These are phyloP conservation scores for Hesperia comma DNA, from an alignment of 2,888 invertebrate genomes.

Conservation along the genomic window DNA sequence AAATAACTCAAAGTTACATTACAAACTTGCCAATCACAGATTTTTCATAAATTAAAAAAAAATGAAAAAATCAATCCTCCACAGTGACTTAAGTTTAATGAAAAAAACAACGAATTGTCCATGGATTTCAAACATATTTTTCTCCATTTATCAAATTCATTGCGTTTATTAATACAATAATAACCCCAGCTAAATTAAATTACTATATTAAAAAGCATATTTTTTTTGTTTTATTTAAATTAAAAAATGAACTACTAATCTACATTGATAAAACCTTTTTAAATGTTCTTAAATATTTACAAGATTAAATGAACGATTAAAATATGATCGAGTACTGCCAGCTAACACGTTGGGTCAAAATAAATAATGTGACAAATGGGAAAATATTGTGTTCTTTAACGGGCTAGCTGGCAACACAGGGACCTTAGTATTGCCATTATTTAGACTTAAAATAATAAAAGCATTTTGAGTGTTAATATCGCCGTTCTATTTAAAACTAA, in stretches of 20 bases:
- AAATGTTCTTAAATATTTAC: conserved; percentile 71
- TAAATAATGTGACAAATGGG: conserved; percentile 25
- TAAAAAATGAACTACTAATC: conserved; percentile 59
- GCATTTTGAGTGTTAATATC: conserved; percentile 40
- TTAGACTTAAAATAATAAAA: conserved; percentile 50
- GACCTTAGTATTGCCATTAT: conserved; percentile 43
- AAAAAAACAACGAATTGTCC: conserved; percentile 54
- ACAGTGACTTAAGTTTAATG: conserved; percentile 36
- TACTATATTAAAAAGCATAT: conserved; percentile 52
- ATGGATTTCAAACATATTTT: conserved; percentile 72
- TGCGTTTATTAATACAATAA: conserved; percentile 50
- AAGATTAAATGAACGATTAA: conserved; percentile 52
- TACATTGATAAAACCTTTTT: conserved; percentile 58
- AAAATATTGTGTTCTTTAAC: conserved; percentile 24
- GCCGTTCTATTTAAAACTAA: conserved; percentile 58
- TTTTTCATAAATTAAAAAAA: conserved; percentile 47
- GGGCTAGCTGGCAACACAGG: conserved; percentile 39
- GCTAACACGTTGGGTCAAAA: conserved; percentile 24
- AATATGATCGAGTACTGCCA: conserved; percentile 45
- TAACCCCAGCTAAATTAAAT: conserved; percentile 49
- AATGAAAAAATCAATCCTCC: conserved; percentile 60
- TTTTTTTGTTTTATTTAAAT: conserved; percentile 57
- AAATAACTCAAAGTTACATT: conserved; percentile 44
- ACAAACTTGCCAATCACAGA: conserved; percentile 54
- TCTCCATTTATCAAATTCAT: conserved; percentile 69